Percentiles rank a stretch among this genome's conserved stretches.
Evolutionary conservation across 2,113 vertebrate genomes (phyloP).

Genomic region (Tylochromis polylepis): DNA sequence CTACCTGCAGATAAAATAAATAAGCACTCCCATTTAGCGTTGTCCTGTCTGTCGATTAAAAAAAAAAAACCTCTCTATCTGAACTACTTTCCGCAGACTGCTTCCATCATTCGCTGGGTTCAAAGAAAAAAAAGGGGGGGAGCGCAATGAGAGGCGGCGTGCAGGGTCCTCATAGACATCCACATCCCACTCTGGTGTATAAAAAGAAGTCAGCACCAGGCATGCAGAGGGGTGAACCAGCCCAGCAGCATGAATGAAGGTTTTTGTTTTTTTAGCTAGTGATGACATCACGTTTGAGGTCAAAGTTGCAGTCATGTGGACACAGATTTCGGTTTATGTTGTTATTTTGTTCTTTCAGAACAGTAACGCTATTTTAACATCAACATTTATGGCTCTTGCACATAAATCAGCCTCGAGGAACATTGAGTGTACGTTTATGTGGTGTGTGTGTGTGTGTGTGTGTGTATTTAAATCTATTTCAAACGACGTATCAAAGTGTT

Average conservation of each 20-base stretch:
- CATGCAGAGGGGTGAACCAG: not conserved
- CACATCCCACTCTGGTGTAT: conserved; percentile 11
- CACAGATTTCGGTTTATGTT: not conserved
- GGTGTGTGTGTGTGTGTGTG: not conserved
- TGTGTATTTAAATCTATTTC: not conserved
- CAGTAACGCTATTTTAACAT: not conserved
- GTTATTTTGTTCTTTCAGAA: not conserved
- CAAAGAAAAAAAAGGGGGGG: not conserved
- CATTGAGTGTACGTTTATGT: not conserved
- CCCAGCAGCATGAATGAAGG: not conserved
- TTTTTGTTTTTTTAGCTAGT: not conserved
- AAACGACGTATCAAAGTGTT: not conserved
- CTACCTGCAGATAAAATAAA: conserved; percentile 35
- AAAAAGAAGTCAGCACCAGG: not conserved
- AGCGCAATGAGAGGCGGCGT: not conserved
- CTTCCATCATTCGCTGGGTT: conserved; percentile 23
- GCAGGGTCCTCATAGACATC: not conserved
- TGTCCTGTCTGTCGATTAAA: not conserved
- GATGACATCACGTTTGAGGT: not conserved
- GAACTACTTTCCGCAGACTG: not conserved
- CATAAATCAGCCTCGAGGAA: not conserved
- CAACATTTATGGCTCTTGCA: not conserved
- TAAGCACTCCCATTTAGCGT: not conserved
- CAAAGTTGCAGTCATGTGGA: not conserved
- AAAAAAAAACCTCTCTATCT: not conserved